A percentile compares a stretch with the other conserved stretches of the same genome.
Evolutionary conservation across 2,113 vertebrate genomes (phyloP).

Genomic region (Asarcornis scutulata): DNA sequence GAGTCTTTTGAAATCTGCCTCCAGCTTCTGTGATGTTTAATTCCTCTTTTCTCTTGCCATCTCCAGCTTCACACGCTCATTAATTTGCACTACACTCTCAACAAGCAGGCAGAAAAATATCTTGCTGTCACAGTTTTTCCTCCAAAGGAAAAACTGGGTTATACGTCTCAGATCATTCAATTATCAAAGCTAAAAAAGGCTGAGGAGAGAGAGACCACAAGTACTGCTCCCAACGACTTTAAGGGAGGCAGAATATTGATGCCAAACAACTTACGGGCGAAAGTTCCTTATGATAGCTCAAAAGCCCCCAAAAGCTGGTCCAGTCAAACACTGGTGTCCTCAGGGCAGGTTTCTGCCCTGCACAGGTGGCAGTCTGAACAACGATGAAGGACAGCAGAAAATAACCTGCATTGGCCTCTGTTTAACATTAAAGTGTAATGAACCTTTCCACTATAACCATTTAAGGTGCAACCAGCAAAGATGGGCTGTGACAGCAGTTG

Average conservation of each 20-base stretch:
- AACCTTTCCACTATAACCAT: neutral
- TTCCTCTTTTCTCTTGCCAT: conserved; percentile 60
- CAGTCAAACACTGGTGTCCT: neutral
- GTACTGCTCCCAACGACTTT: neutral
- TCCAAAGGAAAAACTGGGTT: conserved; percentile 32
- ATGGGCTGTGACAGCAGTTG: neutral
- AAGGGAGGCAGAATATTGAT: neutral
- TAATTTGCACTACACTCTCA: conserved; percentile 17
- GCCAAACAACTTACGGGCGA: neutral
- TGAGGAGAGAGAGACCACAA: neutral
- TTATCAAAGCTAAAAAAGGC: neutral
- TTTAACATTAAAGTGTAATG: neutral
- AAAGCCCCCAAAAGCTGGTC: neutral
- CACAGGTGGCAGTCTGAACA: neutral
- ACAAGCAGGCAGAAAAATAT: neutral
- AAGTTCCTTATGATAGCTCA: neutral
- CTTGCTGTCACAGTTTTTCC: neutral
- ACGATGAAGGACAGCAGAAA: neutral
- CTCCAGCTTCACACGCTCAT: conserved; percentile 11
- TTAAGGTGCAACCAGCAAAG: neutral
- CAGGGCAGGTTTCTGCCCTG: neutral
- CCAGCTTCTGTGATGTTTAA: conserved; percentile 53
- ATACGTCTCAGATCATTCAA: neutral
- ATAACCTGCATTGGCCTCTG: neutral
- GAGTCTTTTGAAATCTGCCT: conserved; percentile 56